Percentiles rank a stretch among this genome's conserved stretches.
Evolutionary conservation across 2,113 vertebrate species (phyloP).

Genomic region (Pelecanoides urinatrix): DNA sequence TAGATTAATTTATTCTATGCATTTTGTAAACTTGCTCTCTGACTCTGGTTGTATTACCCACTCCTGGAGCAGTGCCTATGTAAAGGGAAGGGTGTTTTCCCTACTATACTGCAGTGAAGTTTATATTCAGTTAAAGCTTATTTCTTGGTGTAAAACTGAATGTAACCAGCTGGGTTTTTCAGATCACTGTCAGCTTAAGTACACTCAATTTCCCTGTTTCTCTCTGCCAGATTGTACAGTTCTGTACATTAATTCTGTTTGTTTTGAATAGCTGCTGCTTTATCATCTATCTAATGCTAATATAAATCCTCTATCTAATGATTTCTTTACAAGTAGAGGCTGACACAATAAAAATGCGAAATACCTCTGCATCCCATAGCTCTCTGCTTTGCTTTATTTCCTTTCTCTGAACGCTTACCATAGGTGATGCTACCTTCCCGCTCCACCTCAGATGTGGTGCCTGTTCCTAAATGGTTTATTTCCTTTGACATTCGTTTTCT

Average conservation of each 20-base stretch:
- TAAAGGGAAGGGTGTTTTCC: background rate
- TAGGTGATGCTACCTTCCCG: background rate
- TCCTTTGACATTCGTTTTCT: background rate
- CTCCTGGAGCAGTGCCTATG: background rate
- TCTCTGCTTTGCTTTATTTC: background rate
- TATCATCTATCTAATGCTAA: background rate
- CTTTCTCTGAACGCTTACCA: background rate
- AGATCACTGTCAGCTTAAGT: background rate
- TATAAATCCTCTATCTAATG: background rate
- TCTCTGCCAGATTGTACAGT: background rate
- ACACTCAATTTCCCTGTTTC: background rate
- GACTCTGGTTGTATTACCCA: background rate
- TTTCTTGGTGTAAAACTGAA: background rate
- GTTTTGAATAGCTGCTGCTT: constrained; percentile 3
- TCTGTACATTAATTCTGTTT: background rate
- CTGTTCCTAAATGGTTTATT: background rate
- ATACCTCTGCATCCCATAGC: background rate
- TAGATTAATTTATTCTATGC: background rate
- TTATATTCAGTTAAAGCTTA: background rate
- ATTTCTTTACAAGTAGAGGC: background rate
- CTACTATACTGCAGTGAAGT: background rate
- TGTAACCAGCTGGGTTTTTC: background rate
- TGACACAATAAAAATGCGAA: background rate
- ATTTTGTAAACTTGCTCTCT: background rate
- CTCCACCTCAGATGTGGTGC: background rate